Conservation (phyloP, 2,888 invertebrate species). For the Camponotus fellah region DNA sequence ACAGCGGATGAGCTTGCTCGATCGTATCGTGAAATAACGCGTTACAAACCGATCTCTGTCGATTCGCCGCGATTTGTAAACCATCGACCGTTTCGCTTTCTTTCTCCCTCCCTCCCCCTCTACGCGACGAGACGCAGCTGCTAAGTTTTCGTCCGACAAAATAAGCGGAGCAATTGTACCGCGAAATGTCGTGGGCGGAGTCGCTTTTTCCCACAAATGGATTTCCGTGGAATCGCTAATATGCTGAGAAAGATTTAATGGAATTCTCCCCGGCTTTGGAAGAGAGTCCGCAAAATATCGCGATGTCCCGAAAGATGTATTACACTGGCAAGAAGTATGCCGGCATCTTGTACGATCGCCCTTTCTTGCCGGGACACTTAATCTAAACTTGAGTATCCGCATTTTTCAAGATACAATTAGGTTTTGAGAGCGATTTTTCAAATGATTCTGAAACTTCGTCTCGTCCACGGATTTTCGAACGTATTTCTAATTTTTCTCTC, state of each 20-base stretch:
- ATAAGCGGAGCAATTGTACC: constrained; percentile 43
- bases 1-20: constrained; percentile 55
- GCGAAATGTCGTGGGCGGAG: constrained; percentile 51
- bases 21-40: constrained; percentile 69
- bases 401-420: constrained; percentile 23
- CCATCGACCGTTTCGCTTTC: constrained; percentile 30
- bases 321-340: constrained; percentile 29
- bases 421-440: neutral
- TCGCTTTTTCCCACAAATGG: constrained; percentile 26
- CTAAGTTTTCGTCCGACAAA: constrained; percentile 29
- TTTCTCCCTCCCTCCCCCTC: too few relatives aligned
- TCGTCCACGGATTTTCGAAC: neutral
- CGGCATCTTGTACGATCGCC: constrained; percentile 11
- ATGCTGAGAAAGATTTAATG: constrained; percentile 48
- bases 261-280: constrained; percentile 20
- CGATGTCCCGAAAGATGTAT: constrained; percentile 29
- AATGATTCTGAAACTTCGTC: constrained; percentile 2
- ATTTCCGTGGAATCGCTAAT: constrained; percentile 45
- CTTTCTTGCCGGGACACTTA: constrained; percentile 9
- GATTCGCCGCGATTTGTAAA: constrained; percentile 77
- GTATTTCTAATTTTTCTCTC: neutral
- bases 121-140: constrained; percentile 8
- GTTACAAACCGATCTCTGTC: constrained; percentile 69
- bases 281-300: constrained; percentile 23
- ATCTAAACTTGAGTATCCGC: constrained; percentile 3